A percentile compares a stretch with the other conserved stretches of the same genome.
These are phyloP conservation scores for Lepus timidus DNA, from an alignment of 2,113 vertebrate species.

Conservation along the genomic window DNA sequence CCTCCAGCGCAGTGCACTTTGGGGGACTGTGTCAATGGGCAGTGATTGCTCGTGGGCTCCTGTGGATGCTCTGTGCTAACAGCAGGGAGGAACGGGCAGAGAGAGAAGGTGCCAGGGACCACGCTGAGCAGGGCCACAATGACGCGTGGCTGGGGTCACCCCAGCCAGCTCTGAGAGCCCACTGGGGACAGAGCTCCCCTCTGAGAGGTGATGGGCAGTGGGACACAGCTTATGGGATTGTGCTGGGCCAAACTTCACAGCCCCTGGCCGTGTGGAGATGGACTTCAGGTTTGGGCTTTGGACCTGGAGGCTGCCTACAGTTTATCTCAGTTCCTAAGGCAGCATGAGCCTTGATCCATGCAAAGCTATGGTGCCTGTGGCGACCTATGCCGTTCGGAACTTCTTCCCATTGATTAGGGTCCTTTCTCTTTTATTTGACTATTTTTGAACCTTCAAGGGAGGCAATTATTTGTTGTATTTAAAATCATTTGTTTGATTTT, in stretches of 20 bases:
- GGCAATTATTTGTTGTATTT: no score
- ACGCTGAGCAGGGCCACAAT: background rate
- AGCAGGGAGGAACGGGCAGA: background rate
- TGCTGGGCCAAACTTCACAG: background rate
- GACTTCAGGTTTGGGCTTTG: background rate
- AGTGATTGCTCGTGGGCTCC: background rate
- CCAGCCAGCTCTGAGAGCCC: background rate
- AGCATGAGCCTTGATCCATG: background rate
- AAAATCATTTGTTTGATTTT: no score
- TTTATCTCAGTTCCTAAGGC: slow-evolving; percentile 14
- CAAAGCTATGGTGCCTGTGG: background rate
- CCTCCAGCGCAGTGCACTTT: background rate
- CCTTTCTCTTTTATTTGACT: no score
- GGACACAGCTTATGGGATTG: background rate
- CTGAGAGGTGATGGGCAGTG: no score
- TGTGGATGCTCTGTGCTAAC: background rate
- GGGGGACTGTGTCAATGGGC: background rate
- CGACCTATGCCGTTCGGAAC: background rate
- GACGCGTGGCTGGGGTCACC: background rate
- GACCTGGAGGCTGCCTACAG: background rate
- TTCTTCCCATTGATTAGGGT: background rate
- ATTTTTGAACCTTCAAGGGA: no score
- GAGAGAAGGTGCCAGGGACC: background rate
- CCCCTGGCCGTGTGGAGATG: background rate
- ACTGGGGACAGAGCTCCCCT: background rate